phyloP scores from a whole-genome alignment of 2,113 vertebrate genomes.

The Ceratotherium simum region DNA sequence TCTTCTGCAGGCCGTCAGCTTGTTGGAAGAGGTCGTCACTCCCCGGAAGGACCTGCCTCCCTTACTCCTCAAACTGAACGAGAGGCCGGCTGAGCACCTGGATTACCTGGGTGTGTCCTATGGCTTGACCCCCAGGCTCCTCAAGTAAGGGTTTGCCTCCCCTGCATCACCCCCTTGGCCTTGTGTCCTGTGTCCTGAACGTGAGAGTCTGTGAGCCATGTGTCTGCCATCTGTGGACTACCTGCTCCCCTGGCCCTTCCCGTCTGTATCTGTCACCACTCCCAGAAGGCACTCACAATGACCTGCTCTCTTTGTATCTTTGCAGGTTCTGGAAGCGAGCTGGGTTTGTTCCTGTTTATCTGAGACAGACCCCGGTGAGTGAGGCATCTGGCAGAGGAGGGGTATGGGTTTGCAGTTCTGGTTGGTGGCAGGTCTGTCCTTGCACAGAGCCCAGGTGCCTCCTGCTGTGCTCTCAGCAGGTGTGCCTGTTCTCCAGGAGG shows the following conservation, averaged over 20 bases:
- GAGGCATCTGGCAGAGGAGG: neutral
- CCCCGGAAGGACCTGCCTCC: conserved; percentile 96
- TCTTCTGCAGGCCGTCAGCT: conserved; percentile 91
- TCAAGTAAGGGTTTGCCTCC: conserved; percentile 90
- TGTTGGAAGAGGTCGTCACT: conserved; percentile 94
- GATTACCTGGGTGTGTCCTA: conserved; percentile 98
- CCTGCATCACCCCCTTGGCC: rapidly evolving
- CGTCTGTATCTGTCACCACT: neutral
- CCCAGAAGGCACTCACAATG: neutral
- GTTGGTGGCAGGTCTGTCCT: neutral
- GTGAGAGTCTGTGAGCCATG: too few relatives aligned
- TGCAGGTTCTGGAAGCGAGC: conserved; percentile 97
- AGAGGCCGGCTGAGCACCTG: conserved; percentile 94
- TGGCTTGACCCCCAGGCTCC: conserved; percentile 94
- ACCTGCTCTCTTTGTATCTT: conserved; percentile 65
- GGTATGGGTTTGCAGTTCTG: neutral
- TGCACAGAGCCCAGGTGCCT: neutral
- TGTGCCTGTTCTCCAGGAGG: neutral
- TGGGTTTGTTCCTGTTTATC: conserved; percentile 96
- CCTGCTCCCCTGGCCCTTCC: neutral
- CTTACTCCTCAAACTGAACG: conserved; percentile 95
- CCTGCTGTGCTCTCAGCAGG: neutral
- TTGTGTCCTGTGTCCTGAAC: neutral
- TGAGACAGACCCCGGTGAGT: conserved; percentile 97
- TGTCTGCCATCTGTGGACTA: neutral